Evolutionary conservation across 2,113 vertebrate species (phyloP), one percentile per base, ranked within the genome.

Genomic region (Brachypodius melanocephalos): DNA sequence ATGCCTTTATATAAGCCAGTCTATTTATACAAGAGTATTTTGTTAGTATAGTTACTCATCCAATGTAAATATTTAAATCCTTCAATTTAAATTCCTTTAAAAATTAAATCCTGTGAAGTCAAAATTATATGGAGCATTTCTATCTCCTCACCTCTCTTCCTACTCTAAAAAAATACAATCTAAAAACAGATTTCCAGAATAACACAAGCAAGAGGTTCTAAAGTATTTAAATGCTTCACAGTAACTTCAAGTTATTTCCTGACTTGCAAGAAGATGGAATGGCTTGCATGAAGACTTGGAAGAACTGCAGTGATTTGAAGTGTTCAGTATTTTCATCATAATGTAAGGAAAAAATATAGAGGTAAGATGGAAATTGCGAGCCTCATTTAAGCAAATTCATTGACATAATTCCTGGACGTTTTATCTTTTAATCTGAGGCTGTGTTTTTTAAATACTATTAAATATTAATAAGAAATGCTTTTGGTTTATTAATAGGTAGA

Each of bases 51-150:
- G 42, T 36, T 88, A 63, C 43, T 93, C 12, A 42, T 86, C 51
- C 83, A 77, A n/a, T 63, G 79, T 62, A 93, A 93, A 92, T 63
- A 88, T 90, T 74, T 76, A 86, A 88, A 90, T 90, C 51, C 32
- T 86, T 89, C 73, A 9, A 84, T 88, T 88, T 80, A 80, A 94
- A 84, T 87, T 32, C 55, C 71, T 91, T 77, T 36, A 63, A 88
- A 95, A 94, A 75, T 59, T 67, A 84, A 66, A 92, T 69, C 34
- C 18, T 62, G 3, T 71, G 22, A 93, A 80, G 57, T 58, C 54
- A 89, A 84, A 85, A 83, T 8, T 75, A 8, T 36, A 45, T 81
- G 48, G 72, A 81, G 18, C 22, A 68, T 71, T 92, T 93, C n/a
- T 88, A 20, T 48, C 28, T 59, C 52, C 40, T 71, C 52, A 52